Percentiles rank a stretch among this genome's conserved stretches.
phyloP scores from a whole-genome alignment of 2,888 invertebrate species.

The Suillia variegata region DNA sequence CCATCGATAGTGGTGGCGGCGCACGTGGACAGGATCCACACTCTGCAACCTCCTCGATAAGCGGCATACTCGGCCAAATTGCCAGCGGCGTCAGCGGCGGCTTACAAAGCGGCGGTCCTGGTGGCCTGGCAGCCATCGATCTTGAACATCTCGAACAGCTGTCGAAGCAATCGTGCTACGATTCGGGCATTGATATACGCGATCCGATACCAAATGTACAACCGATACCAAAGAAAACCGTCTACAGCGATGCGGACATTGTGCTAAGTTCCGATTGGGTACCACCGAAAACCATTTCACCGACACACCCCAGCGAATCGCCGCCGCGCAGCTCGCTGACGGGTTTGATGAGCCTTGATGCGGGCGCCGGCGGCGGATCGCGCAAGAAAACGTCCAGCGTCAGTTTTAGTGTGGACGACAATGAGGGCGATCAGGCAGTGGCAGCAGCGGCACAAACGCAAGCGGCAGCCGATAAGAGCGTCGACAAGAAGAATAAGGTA shows the following conservation, averaged over 20 bases:
- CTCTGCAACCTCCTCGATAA: constrained; percentile 50
- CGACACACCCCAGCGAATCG: constrained; percentile 70
- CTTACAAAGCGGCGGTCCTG: constrained; percentile 27
- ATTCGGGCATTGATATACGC: constrained; percentile 87
- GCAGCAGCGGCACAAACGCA: constrained; percentile 36
- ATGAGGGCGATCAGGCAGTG: constrained; percentile 39
- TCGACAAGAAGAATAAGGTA: constrained; percentile 78
- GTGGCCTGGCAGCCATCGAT: constrained; percentile 48
- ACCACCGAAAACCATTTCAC: constrained; percentile 80
- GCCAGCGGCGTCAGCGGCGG: constrained; percentile 37
- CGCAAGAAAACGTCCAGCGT: constrained; percentile 75
- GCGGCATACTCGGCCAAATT: constrained; percentile 37
- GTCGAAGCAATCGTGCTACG: constrained; percentile 84
- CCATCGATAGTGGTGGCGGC: constrained; percentile 56
- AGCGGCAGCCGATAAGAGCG: constrained; percentile 45
- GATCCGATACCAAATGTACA: constrained; percentile 74
- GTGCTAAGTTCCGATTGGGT: constrained; percentile 87
- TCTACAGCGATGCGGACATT: constrained; percentile 87
- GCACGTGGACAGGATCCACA: constrained; percentile 52
- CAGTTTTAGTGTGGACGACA: constrained; percentile 73
- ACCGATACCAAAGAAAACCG: constrained; percentile 64
- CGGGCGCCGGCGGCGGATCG: constrained; percentile 64
- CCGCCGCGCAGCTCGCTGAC: constrained; percentile 53
- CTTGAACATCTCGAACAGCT: constrained; percentile 66
- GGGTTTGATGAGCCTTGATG: constrained; percentile 54